Percentiles rank a stretch among this genome's conserved stretches.
Conservation (phyloP, 1,140 invertebrate genomes). For the Venustaconcha ellipsiformis region DNA sequence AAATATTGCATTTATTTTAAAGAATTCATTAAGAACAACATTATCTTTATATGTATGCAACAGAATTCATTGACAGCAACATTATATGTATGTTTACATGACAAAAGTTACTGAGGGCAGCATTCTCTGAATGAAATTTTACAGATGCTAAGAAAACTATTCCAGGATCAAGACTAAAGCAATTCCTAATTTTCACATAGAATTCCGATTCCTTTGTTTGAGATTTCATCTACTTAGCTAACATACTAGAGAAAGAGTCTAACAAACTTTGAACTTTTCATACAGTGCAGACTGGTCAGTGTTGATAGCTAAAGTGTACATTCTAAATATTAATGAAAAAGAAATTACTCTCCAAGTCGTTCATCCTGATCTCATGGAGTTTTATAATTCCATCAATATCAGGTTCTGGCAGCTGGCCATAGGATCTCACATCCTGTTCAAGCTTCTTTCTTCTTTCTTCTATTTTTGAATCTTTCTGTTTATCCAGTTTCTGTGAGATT, state of each 20-base stretch:
- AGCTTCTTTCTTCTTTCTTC: constrained; percentile 35
- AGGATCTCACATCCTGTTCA: constrained; percentile 24
- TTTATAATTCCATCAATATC: constrained; percentile 46
- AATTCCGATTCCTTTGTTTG: neutral
- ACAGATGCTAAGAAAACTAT: too few relatives aligned
- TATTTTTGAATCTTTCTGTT: constrained; percentile 27
- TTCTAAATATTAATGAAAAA: neutral
- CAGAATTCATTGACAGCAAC: too few relatives aligned
- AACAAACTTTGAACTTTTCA: neutral
- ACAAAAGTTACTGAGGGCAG: too few relatives aligned
- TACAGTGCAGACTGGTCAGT: neutral
- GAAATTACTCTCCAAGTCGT: constrained; percentile 33
- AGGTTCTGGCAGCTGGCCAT: constrained; percentile 15
- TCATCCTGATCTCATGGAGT: constrained; percentile 47
- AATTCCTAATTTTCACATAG: too few relatives aligned
- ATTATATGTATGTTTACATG: too few relatives aligned
- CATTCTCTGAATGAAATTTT: too few relatives aligned
- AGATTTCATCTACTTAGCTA: neutral
- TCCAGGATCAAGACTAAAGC: too few relatives aligned
- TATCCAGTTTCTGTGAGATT: constrained; percentile 22
- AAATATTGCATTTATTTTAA: too few relatives aligned
- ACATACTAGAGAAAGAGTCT: neutral
- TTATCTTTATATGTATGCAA: too few relatives aligned
- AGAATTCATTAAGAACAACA: too few relatives aligned
- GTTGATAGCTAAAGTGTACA: too few relatives aligned